Evolutionary conservation across 2,113 vertebrate genomes (phyloP).

Genomic region (Brachionichthys hirsutus): DNA sequence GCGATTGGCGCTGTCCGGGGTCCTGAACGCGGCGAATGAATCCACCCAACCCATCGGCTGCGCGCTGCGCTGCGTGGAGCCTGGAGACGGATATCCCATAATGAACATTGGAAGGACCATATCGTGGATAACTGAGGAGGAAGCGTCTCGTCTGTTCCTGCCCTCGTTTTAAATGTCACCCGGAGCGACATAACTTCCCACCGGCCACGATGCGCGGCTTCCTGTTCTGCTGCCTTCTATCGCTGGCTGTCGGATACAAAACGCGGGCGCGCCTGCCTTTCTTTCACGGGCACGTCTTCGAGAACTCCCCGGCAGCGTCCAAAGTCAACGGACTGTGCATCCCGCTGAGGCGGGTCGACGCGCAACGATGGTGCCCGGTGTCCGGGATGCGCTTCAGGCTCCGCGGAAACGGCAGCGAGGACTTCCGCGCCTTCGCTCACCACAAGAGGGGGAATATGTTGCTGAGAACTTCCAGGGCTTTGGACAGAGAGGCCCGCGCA

Average conservation of each 20-base stretch:
- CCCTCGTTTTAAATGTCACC: constrained; percentile 39
- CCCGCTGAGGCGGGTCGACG: constrained; percentile 79
- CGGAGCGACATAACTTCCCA: constrained; percentile 57
- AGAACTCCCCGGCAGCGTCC: constrained; percentile 84
- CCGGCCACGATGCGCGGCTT: constrained; percentile 75
- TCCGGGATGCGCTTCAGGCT: constrained; percentile 80
- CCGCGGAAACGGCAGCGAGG: constrained; percentile 78
- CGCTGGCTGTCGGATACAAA: constrained; percentile 63
- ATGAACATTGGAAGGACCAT: constrained; percentile 44
- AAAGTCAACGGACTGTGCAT: constrained; percentile 84
- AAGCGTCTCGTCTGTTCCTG: constrained; percentile 27
- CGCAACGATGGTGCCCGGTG: constrained; percentile 81
- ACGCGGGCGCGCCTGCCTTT: constrained; percentile 68
- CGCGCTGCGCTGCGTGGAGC: constrained; percentile 58
- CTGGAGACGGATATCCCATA: constrained; percentile 21
- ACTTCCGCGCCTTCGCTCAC: constrained; percentile 82
- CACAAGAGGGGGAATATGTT: constrained; percentile 80
- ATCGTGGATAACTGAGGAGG: constrained; percentile 43
- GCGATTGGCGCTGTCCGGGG: constrained; percentile 78
- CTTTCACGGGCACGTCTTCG: constrained; percentile 83
- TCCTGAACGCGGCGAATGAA: constrained; percentile 66
- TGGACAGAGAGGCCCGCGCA: constrained; percentile 82
- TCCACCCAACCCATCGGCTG: constrained; percentile 53
- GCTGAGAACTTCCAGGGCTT: constrained; percentile 77
- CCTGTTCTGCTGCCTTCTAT: constrained; percentile 68